These are phyloP conservation scores for Plodia interpunctella DNA, from an alignment of 1,140 invertebrate species.

Conservation along the genomic window DNA sequence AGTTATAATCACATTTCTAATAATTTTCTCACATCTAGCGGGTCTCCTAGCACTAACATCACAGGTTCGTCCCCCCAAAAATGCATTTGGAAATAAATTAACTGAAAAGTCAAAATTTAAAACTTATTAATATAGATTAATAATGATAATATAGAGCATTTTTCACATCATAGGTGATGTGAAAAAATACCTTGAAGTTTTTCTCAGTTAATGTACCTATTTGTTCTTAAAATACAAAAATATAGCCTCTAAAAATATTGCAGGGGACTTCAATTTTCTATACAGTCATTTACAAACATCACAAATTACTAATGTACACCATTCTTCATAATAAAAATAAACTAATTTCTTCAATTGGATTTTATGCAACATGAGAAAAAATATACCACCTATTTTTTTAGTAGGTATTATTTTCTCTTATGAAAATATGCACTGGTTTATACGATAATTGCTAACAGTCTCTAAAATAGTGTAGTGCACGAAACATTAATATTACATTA, in stretches of 20 bases:
- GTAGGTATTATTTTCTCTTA: no score
- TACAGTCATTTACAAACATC: conserved; percentile 12
- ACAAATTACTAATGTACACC: not conserved
- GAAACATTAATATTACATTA: conserved; percentile 8
- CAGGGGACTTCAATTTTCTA: conserved; percentile 1
- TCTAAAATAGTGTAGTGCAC: no score
- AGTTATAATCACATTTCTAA: not conserved
- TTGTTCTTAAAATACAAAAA: not conserved
- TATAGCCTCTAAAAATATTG: not conserved
- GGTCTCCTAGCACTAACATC: conserved; percentile 32
- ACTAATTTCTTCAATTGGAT: no score
- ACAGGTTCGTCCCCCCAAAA: conserved; percentile 22
- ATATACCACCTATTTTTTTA: no score
- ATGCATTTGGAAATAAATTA: not conserved
- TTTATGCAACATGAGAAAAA: no score
- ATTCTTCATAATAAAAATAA: not conserved
- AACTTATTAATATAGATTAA: no score
- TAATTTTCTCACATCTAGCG: conserved; percentile 10
- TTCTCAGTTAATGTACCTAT: not conserved
- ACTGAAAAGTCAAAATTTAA: no score
- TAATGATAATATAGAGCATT: no score
- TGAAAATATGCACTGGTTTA: no score
- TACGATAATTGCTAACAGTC: no score
- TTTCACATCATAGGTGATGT: no score
- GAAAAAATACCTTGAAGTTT: no score